Evolutionary conservation across 2,113 vertebrate genomes (phyloP).

Genomic region (Halichoeres trimaculatus): DNA sequence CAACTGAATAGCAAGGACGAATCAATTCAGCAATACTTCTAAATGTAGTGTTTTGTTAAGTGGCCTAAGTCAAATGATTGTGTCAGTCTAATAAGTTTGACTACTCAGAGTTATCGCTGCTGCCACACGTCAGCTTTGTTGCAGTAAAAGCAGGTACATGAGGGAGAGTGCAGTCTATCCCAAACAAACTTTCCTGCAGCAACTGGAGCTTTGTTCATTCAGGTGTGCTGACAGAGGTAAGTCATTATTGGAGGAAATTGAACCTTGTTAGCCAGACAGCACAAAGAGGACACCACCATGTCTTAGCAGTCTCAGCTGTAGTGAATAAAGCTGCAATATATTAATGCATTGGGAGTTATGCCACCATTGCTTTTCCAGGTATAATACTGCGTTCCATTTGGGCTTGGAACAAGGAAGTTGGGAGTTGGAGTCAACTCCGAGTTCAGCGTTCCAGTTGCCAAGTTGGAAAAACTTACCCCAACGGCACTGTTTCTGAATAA

Average conservation of each 20-base stretch:
- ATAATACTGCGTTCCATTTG: no score
- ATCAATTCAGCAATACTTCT: constrained; percentile 28
- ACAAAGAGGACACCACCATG: background rate
- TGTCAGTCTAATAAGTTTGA: constrained; percentile 32
- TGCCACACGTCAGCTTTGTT: background rate
- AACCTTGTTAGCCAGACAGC: background rate
- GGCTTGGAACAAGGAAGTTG: no score
- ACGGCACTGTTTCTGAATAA: no score
- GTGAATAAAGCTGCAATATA: background rate
- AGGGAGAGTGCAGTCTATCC: background rate
- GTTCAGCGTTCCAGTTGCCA: no score
- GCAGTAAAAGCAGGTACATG: constrained; percentile 1
- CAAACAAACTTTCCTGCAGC: background rate
- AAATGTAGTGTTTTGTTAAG: constrained; percentile 24
- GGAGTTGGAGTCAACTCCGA: no score
- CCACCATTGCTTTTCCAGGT: background rate
- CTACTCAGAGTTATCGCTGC: constrained; percentile 19
- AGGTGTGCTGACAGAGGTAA: background rate
- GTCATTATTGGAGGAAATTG: background rate
- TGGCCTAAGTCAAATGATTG: constrained; percentile 27
- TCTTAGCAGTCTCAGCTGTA: no score
- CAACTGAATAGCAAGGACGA: constrained; percentile 23
- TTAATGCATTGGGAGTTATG: background rate
- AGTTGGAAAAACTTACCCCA: no score
- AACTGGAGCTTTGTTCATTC: background rate